Evolutionary conservation across 2,888 invertebrate species (phyloP), one percentile per base, ranked within the genome.

Genomic region (Thecophora atra): DNA sequence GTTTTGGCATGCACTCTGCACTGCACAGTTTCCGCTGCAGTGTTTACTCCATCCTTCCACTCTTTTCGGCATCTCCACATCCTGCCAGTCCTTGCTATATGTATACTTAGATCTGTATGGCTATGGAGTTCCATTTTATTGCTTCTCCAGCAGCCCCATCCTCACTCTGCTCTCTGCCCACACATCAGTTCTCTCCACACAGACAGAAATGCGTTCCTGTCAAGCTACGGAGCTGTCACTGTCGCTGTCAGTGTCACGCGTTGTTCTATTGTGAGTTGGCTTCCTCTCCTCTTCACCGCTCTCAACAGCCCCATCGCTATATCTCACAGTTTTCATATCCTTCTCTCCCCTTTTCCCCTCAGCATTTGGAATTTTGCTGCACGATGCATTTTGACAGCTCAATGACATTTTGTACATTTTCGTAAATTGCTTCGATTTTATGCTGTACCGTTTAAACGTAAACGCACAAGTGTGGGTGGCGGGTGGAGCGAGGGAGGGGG

Each of bases 321-420:
- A 26, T 13, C 15, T 58, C 26, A 1, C 26, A 15, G 0, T 26
- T 17, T 58, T 4, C 24, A 15, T 47, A 24, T 47, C 21, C 13
- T 3, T 54, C 26, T 28, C 28, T 58, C 13, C 28, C 13, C n/a
- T 37, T 74, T 69, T 72, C 72, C 51, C 71, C 68, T 70, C 74
- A 71, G 69, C 72, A 74, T 74, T 65, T 73, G 74, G 72, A 70
- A 72, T 52, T 64, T 64, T 69, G 54, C 56, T 54, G 62, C 69
- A 56, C 79, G 79, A 80, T 81, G 81, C 81, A 78, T 78, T 81
- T 78, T 83, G 83, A 83, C 83, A 83, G 82, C 82, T 82, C 82
- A 83, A 80, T 83, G 82, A 82, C 80, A 80, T 83, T 83, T 81
- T 83, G 79, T 80, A 81, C 82, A 81, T 83, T 82, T 83, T 83